Evolutionary conservation across 2,797 vertebrate species (phyloP).

Genomic region (Oryzias sinensis): DNA sequence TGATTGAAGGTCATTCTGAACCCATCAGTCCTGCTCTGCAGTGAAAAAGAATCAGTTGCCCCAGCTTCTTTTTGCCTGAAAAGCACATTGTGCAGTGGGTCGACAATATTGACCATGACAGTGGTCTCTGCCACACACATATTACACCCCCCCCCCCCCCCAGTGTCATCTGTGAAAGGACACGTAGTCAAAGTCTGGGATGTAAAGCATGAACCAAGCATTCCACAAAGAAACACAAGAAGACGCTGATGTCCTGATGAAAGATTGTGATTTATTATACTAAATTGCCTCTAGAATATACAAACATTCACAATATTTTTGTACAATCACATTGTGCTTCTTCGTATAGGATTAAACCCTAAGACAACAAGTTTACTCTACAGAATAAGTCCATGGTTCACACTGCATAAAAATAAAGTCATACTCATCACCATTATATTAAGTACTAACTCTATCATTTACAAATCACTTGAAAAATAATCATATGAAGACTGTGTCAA

Average conservation of each 20-base stretch:
- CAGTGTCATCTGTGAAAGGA: too few species aligned
- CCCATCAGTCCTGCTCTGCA: too few species aligned
- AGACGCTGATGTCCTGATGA: constrained; percentile 18
- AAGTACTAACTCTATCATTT: constrained; percentile 72
- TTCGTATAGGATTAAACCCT: constrained; percentile 64
- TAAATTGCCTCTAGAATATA: constrained; percentile 81
- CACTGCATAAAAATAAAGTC: constrained; percentile 77
- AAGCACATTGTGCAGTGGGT: too few species aligned
- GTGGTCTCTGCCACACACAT: too few species aligned
- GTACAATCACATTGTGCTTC: constrained; percentile 80
- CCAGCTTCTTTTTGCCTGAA: too few species aligned
- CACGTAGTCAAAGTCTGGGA: background rate
- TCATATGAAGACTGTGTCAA: constrained; percentile 69
- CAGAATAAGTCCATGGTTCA: constrained; percentile 61
- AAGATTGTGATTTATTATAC: constrained; percentile 72
- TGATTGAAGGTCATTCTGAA: background rate
- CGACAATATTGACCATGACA: too few species aligned
- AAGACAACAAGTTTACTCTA: constrained; percentile 74
- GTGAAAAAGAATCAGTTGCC: too few species aligned
- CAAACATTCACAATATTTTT: constrained; percentile 80
- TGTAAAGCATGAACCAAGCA: too few species aligned
- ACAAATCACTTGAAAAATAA: constrained; percentile 75
- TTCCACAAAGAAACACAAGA: background rate
- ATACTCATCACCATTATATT: constrained; percentile 62
- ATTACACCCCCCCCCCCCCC: too few species aligned